A percentile compares a stretch with the other conserved stretches of the same genome.
Evolutionary conservation across 2,113 vertebrate species (phyloP).

Genomic region (Erpornis zantholeuca): DNA sequence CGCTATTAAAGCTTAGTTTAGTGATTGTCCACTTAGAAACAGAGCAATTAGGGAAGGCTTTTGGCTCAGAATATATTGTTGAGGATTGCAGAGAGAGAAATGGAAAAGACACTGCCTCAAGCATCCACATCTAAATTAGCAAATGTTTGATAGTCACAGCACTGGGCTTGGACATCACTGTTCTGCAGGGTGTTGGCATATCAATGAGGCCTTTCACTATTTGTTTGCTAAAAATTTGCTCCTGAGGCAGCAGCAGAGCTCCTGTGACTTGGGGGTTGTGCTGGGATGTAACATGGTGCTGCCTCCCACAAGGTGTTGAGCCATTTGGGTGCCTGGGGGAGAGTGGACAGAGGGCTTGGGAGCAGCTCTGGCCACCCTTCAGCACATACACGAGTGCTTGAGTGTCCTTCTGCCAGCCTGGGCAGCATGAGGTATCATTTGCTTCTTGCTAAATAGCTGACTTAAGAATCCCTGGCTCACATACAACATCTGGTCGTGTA

Average conservation of each 20-base stretch:
- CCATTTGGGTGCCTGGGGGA: background rate
- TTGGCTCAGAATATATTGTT: background rate
- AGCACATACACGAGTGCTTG: rapidly evolving
- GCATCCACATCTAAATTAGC: background rate
- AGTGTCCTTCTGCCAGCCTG: background rate
- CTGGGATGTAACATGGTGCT: background rate
- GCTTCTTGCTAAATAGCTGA: constrained; percentile 22
- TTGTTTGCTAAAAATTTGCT: background rate
- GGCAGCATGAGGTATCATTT: background rate
- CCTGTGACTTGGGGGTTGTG: background rate
- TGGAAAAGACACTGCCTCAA: background rate
- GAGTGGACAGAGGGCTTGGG: background rate
- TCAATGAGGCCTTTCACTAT: background rate
- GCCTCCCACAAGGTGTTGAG: background rate
- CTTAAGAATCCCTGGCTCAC: constrained; percentile 28
- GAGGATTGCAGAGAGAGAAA: background rate
- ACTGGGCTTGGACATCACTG: background rate
- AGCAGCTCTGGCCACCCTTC: background rate
- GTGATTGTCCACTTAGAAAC: constrained; percentile 28
- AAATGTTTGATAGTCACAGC: background rate
- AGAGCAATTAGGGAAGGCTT: background rate
- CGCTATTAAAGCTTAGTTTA: background rate
- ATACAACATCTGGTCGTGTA: constrained; percentile 33
- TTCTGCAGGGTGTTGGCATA: background rate
- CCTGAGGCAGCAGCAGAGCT: background rate